phyloP scores from a whole-genome alignment of 1,140 invertebrate genomes.

The Papilio machaon region DNA sequence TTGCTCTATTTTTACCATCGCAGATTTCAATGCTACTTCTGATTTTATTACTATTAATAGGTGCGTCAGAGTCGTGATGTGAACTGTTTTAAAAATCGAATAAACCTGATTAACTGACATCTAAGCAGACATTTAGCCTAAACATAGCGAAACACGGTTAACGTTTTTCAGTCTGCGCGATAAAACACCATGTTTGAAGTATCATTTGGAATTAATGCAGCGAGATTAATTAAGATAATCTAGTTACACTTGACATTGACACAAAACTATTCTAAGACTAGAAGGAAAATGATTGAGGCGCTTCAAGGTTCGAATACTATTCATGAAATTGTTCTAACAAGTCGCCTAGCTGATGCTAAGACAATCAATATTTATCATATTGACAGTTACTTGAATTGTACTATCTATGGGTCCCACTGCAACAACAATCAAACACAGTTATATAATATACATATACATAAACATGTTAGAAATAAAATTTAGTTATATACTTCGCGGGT shows the following conservation, averaged over 20 bases:
- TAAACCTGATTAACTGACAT: neutral
- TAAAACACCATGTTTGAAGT: constrained; percentile 29
- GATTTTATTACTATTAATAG: constrained; percentile 1
- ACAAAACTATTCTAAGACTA: constrained; percentile 62
- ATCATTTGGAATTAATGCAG: constrained; percentile 40
- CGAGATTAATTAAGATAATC: constrained; percentile 55
- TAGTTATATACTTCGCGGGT: no score
- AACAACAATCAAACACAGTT: neutral
- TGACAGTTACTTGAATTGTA: neutral
- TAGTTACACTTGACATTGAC: constrained; percentile 76
- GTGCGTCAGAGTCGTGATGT: neutral
- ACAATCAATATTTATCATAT: constrained; percentile 22
- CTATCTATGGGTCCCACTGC: neutral
- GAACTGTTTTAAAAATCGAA: constrained; percentile 10
- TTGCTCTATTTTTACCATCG: neutral
- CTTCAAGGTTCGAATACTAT: constrained; percentile 57
- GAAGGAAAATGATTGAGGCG: constrained; percentile 69
- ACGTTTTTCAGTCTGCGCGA: neutral
- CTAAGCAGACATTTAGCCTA: neutral
- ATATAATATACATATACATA: neutral
- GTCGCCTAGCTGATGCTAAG: constrained; percentile 16
- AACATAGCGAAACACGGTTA: constrained; percentile 8
- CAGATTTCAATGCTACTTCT: constrained; percentile 2
- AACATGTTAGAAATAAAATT: neutral
- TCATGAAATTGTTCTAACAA: constrained; percentile 49